A percentile compares a stretch with the other conserved stretches of the same genome.
These are phyloP conservation scores for Pollicipes pollicipes DNA, from an alignment of 1,140 invertebrate genomes.

Conservation along the genomic window DNA sequence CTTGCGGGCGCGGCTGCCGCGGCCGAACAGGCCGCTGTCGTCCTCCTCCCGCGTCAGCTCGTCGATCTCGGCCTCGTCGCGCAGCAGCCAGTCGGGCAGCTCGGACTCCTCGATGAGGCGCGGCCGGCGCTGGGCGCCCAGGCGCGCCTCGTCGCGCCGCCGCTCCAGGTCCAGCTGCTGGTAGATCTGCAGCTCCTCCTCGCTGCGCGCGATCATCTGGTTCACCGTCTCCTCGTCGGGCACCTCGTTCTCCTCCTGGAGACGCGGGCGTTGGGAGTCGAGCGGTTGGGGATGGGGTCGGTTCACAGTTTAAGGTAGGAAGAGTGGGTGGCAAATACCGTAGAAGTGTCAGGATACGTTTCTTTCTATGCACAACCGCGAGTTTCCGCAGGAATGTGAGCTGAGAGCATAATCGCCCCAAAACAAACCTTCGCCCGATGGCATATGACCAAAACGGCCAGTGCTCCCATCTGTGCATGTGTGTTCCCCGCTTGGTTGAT, in stretches of 20 bases:
- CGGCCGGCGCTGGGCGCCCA: constrained; percentile 50
- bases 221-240: constrained; percentile 98
- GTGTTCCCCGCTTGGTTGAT: no score
- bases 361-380: no score
- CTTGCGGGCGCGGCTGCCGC: constrained; percentile 84
- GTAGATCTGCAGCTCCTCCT: constrained; percentile 87
- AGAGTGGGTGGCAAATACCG: no score
- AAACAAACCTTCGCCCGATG: no score
- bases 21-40: constrained; percentile 29
- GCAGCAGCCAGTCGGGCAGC: constrained; percentile 83
- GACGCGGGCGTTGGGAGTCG: no score
- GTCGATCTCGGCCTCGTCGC: constrained; percentile 47
- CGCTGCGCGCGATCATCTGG: constrained; percentile 85
- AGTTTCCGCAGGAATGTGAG: no score
- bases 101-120: constrained; percentile 84
- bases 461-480: no score
- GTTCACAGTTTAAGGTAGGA: no score
- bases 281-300: no score
- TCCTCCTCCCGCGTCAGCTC: constrained; percentile 44
- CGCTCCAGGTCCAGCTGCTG: constrained; percentile 86
- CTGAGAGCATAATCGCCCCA: no score
- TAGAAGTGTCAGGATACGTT: no score
- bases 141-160: constrained; percentile 58
- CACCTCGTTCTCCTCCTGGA: constrained; percentile 82
- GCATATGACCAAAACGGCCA: no score